Conservation (phyloP, 2,113 vertebrate species). For the Struthidea cinerea region DNA sequence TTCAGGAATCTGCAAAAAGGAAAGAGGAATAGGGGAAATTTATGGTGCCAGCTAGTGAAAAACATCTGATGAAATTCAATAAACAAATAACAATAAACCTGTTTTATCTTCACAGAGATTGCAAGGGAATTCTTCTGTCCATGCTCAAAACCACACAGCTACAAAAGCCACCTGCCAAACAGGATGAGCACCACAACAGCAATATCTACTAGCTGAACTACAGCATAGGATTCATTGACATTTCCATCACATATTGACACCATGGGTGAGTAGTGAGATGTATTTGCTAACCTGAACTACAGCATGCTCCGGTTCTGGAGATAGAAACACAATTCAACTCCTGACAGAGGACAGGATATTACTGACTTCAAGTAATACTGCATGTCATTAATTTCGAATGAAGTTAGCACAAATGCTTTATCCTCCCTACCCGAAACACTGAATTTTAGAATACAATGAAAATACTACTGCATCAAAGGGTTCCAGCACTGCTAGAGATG, state of each 20-base stretch:
- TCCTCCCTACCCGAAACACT: rapidly evolving
- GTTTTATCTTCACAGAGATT: not conserved
- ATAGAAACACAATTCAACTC: not conserved
- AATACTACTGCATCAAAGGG: not conserved
- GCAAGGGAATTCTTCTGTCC: not conserved
- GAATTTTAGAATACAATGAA: not conserved
- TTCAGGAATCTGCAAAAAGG: not conserved
- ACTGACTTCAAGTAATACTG: not conserved
- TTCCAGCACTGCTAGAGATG: not conserved
- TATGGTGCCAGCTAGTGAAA: not conserved
- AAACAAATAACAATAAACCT: not conserved
- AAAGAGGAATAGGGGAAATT: not conserved
- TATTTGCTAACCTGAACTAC: not conserved
- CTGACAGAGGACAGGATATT: not conserved
- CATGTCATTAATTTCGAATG: not conserved
- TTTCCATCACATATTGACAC: not conserved
- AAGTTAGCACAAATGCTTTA: not conserved
- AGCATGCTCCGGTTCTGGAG: not conserved
- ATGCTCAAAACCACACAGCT: not conserved
- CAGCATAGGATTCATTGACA: not conserved
- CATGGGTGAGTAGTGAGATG: not conserved
- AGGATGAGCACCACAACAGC: not conserved
- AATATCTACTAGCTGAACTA: not conserved
- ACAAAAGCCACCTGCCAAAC: not conserved
- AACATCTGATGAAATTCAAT: not conserved